Base-by-base conservation (phyloP, 2,888 invertebrate genomes). In the Pycnomerus fuliginosus region DNA sequence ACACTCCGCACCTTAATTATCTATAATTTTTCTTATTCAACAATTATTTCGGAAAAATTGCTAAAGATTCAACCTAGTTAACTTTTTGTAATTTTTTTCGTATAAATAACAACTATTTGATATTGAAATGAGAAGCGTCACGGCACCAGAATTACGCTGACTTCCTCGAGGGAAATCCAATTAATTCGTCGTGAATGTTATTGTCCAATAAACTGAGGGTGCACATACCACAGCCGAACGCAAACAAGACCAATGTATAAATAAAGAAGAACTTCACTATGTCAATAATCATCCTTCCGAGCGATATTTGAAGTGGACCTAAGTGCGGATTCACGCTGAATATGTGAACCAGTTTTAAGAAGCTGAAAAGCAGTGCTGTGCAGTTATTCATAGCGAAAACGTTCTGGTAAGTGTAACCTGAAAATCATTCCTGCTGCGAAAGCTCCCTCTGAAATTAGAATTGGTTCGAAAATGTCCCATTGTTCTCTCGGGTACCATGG, bases 341-440 rank as follows among this genome's bases (percentile, higher is more conserved):
- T 68, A 96, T 93, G 71, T 96, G 95, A 13, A 97, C 94, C 64
- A 97, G 80, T 71, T 97, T 97, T 43, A 97, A 78, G 64, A 91
- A 94, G 49, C 92, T 93, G 70, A 64, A 38, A 47, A 31, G 38
- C 14, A 35, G 20, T 42, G 7, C 16, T n/a, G n/a, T n/a, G n/a
- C n/a, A n/a, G n/a, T n/a, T 2, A 38, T 42, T 41, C 20, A 17
- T 24, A 30, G 41, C 22, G 20, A 5, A 20, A 7, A 33, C 17
- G 24, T 16, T 5, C 36, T 39, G 8, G 8, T n/a, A 31, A n/a
- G 17, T 35, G 38, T 52, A 61, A 81, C 79, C 83, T 84, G 73
- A 93, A 95, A 62, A 97, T 95, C 88, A 96, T 97, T 56, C 92
- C 96, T 0, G 95, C 95, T 0, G 96, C 95, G 69, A 97, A 97